Evolutionary conservation across 2,888 invertebrate species (phyloP).

Genomic region (Prosapia bicincta): DNA sequence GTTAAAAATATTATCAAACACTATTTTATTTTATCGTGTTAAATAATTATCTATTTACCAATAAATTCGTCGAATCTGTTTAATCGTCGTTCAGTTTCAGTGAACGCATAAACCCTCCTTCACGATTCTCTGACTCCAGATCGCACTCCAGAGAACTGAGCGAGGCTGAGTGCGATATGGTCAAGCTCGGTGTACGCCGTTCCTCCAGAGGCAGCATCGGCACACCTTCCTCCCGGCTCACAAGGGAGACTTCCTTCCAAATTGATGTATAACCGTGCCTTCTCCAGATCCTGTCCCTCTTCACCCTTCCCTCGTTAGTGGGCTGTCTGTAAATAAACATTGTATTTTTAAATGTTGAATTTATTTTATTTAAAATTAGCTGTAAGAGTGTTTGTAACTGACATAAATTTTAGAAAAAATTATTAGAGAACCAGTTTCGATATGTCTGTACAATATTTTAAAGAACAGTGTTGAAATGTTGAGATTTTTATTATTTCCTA

Average conservation of each 20-base stretch:
- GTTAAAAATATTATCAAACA: too few species aligned
- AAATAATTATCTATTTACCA: background rate
- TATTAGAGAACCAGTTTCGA: too few species aligned
- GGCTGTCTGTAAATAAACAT: slow-evolving; percentile 12
- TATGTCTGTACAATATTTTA: too few species aligned
- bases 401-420: too few species aligned
- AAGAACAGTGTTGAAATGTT: too few species aligned
- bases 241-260: slow-evolving; percentile 57
- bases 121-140: slow-evolving; percentile 71
- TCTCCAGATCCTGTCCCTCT: slow-evolving; percentile 5
- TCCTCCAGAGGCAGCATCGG: slow-evolving; percentile 37
- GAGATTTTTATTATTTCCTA: too few species aligned
- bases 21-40: background rate
- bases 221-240: slow-evolving; percentile 38
- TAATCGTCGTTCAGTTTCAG: slow-evolving; percentile 63
- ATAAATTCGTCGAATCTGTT: background rate
- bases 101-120: slow-evolving; percentile 81
- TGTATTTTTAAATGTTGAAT: background rate
- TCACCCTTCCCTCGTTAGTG: background rate
- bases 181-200: slow-evolving; percentile 43
- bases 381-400: background rate
- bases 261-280: slow-evolving; percentile 63
- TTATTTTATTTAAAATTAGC: background rate
- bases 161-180: slow-evolving; percentile 50
- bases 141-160: slow-evolving; percentile 45